Evolutionary conservation across 2,888 invertebrate species (phyloP), one percentile per base, ranked within the genome.

Genomic region (Hydrotaea diabolus): DNA sequence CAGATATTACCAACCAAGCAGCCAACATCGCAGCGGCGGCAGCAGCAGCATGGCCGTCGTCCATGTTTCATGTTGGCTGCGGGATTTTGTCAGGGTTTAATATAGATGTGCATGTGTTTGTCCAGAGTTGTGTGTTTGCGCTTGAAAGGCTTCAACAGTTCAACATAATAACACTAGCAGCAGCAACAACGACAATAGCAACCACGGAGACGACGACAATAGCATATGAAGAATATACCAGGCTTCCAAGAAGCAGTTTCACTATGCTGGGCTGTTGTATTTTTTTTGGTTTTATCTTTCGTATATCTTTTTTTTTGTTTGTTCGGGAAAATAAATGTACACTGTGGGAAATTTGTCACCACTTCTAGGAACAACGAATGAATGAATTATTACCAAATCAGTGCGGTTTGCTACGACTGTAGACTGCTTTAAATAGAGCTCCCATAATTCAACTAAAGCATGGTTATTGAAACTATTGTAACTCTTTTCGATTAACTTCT

Each of bases 131-230:
- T 66, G 17, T 78, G 72, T 39, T 76, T 84, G 84, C 75, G 76
- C 84, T 85, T 85, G 53, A 76, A 79, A 85, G 81, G 84, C 79
- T 85, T 85, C 81, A 81, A 55, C 73, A 79, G 75, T 81, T 83
- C 76, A 49, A 57, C 66, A 75, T 43, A 69, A 69, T 43, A 69
- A 69, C 39, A 46, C 69, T 46, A 43, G 19, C 66, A 66, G 62
- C 75, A 62, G 62, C 74, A 86, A 83, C 83, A 80, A 55, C 69
- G 72, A 87, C 80, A 79, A 46, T 49, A 26, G 78, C 55, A 26
- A 66, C 43, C 19, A 71, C 39, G 55, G 17, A 11, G 49, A 69
- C 53, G 15, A 36, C 19, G 49, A 53, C 69, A 78, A 73, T 55
- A 73, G 72, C 59, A 76, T 69, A 77, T 57, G 31, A 49, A 74